Conservation (phyloP, 2,113 vertebrate genomes). For the Sarotherodon lohbergeri region DNA sequence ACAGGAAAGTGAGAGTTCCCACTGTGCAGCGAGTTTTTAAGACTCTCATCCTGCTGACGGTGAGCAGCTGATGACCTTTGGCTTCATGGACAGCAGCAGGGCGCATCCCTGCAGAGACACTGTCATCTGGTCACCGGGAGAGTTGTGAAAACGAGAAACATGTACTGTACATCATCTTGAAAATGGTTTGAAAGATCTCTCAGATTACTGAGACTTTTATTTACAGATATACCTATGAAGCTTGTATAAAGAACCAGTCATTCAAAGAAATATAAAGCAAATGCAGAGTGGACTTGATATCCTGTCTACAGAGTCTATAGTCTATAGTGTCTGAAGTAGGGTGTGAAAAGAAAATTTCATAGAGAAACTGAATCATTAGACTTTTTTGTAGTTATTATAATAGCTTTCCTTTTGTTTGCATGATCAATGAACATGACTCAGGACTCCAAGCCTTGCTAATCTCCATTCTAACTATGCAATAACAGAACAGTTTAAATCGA, state of each 20-base stretch:
- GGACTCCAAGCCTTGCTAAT: background rate
- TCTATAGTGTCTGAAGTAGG: background rate
- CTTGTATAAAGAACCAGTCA: background rate
- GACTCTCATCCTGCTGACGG: background rate
- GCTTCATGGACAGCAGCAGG: background rate
- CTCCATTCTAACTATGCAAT: background rate
- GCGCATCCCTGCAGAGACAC: slow-evolving; percentile 1
- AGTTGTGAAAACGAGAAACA: slow-evolving; percentile 27
- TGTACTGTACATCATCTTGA: background rate
- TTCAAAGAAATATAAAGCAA: background rate
- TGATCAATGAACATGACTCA: background rate
- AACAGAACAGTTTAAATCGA: background rate
- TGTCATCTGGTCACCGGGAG: background rate
- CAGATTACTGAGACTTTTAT: background rate
- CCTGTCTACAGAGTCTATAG: background rate
- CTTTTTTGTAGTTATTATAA: background rate
- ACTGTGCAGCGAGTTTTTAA: background rate
- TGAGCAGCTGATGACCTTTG: slow-evolving; percentile 37
- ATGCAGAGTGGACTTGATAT: background rate
- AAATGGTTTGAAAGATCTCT: background rate
- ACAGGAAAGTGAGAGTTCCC: background rate
- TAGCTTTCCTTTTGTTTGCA: background rate
- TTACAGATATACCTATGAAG: background rate
- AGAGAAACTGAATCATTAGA: background rate
- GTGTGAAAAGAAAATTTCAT: background rate